Evolutionary conservation across 1,140 invertebrate species (phyloP), one percentile per base, ranked within the genome.

Genomic region (Bicyclus anynana): DNA sequence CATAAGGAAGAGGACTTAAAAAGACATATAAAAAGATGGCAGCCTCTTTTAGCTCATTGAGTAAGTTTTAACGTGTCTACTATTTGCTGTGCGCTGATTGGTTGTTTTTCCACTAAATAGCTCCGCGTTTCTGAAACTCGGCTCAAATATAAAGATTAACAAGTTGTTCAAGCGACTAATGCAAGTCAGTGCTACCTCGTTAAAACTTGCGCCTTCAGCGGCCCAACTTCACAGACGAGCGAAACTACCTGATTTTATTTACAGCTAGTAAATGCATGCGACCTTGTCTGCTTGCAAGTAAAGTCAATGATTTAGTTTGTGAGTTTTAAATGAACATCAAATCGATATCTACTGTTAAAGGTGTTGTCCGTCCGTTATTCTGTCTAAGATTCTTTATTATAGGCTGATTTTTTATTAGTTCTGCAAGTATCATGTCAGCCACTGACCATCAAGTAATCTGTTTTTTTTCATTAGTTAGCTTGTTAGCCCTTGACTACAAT

Each of bases 171-270:
- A 60, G 53, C 58, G 54, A 63, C 42, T 65, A 61, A 59, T 53
- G 51, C 64, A 60, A 69, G 59, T 72, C 67, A 70, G 69, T 67
- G 62, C 57, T 40, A 46, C 59, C 55, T 70, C 69, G 70, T 84
- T 84, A 81, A 81, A 84, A 84, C 70, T 84, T 80, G 48, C 46
- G 49, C 56, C 56, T 62, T 60, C 64, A 59, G 65, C 52, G 66
- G 62, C 69, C 50, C 73, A 78, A 80, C 69, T 73, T 72, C 38
- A 53, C 53, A 68, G 65, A 68, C 65, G 60, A 60, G 48, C 51
- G 47, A 67, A 63, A 48, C 60, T 63, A 56, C 42, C 53, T 54
- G 59, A 54, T 35, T 53, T 52, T 60, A 37, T 59, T 53, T 62
- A 57, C 48, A 37, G n/a, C 18, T 12, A 17, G 23, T 26, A 47